These are phyloP conservation scores for Peromyscus nudipes DNA, from an alignment of 2,797 vertebrate species.

Conservation along the genomic window DNA sequence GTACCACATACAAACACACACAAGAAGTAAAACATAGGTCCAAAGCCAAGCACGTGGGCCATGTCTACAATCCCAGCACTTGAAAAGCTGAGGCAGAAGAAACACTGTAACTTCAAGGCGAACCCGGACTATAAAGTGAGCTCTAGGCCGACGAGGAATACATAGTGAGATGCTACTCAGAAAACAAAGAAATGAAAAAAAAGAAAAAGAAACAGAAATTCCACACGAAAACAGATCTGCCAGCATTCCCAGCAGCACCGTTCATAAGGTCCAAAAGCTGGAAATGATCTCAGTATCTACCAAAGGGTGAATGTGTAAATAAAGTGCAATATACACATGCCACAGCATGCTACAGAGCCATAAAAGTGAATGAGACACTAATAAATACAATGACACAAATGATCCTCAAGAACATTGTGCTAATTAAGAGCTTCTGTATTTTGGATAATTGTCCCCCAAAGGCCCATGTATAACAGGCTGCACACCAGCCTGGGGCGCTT, in stretches of 20 bases:
- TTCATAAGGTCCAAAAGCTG: not conserved
- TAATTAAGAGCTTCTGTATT: not conserved
- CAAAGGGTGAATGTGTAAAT: not conserved
- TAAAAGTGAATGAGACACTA: constrained; percentile 51
- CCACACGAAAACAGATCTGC: not conserved
- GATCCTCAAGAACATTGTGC: constrained; percentile 14
- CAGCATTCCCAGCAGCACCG: constrained; percentile 5
- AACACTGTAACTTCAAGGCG: not conserved
- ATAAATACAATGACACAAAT: not conserved
- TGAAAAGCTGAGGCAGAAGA: not conserved
- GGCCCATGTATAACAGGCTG: not conserved
- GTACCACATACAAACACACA: not conserved
- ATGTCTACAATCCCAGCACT: not conserved
- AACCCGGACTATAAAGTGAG: not conserved
- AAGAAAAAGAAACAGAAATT: not conserved
- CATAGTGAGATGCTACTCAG: not conserved
- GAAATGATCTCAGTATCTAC: not conserved
- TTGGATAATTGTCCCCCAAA: not conserved
- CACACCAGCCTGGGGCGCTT: too few species aligned
- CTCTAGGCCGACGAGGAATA: not conserved
- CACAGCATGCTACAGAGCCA: not conserved
- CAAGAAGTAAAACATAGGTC: not conserved
- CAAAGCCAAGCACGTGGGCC: not conserved
- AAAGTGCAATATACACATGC: not conserved
- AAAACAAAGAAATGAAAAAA: not conserved